Base-by-base conservation (phyloP, 2,113 vertebrate genomes). In the Saguinus imperator region DNA sequence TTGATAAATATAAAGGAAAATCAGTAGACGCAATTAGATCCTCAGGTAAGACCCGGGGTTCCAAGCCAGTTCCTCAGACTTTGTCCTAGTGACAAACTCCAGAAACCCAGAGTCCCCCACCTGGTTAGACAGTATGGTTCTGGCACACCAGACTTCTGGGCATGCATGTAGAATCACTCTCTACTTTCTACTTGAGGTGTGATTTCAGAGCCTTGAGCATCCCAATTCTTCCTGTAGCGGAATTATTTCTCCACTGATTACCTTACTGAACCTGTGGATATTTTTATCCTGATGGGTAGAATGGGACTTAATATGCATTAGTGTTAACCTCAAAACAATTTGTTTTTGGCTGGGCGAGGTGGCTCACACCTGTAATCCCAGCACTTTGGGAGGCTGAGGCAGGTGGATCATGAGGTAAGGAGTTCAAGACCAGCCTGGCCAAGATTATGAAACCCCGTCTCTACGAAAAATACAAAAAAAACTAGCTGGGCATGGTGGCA, bases 1-100 rank as follows among this genome's bases (percentile, higher is more conserved):
- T 99, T 99, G 99, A 99, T 98, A 99, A 99, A 99, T 99, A 99
- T 99, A 99, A 99, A 99, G 99, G 99, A 99, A 99, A 99, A 99
- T 99, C 99, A 99, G 99, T 99, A 99, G 99, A 99, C 99, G 98
- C 99, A 97, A 98, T 99, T 98, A 99, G 99, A 99, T 99, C 99
- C 98, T 99, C 99, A 99, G 99, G 99, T 99, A 99, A 98, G 99
- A 25, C 68, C 4, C 8, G 0, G 5, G 1, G 3, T 0, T 0
- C 29, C 5, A 25, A 12, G 20, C 35, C 20, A 7, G 25, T 23
- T 11, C 58, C 8, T 20, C 9, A 0, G 0, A 17, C 25, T 20
- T 48, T 48, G 0, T 35, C 27, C 32, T 45, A 9, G 27, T 0
- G n/a, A 73, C 83, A 45, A 58, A 13, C 27, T 3, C 68, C 16